Evolutionary conservation across 2,888 invertebrate species (phyloP).

Genomic region (Saturnia japonica): DNA sequence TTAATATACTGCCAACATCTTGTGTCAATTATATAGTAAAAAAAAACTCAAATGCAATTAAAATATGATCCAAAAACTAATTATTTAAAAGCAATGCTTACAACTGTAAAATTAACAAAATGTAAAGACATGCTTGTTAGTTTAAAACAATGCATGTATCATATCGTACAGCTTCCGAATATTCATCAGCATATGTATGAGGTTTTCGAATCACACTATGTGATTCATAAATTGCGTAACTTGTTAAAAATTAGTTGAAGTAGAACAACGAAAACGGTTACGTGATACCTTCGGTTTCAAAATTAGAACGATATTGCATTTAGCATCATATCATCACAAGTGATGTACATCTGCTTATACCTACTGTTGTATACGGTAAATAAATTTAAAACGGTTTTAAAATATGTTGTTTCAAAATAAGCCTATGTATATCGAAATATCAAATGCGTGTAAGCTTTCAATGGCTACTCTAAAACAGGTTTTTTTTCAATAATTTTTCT

Average conservation of each 20-base stretch:
- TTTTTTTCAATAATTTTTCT: no score
- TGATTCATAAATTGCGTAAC: slow-evolving; percentile 11
- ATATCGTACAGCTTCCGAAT: slow-evolving; percentile 16
- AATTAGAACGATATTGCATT: slow-evolving; percentile 26
- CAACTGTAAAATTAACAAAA: background rate
- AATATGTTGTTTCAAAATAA: background rate
- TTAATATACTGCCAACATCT: no score
- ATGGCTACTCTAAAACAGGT: no score
- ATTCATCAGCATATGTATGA: slow-evolving; percentile 10
- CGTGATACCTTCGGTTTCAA: slow-evolving; percentile 26
- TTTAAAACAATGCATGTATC: slow-evolving; percentile 18
- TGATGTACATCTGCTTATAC: background rate
- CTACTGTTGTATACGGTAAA: background rate
- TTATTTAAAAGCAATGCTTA: background rate
- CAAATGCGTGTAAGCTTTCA: no score
- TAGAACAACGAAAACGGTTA: slow-evolving; percentile 9
- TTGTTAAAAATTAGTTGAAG: slow-evolving; percentile 11
- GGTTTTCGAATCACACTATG: slow-evolving; percentile 5
- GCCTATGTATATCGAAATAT: no score
- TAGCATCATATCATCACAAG: background rate
- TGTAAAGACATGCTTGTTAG: slow-evolving; percentile 19
- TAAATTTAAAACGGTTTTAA: background rate
- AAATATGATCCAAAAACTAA: background rate
- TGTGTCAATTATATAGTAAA: background rate
- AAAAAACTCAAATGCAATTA: background rate